Evolutionary conservation across 2,888 invertebrate genomes (phyloP).

Genomic region (Mesorhabditis sp.): DNA sequence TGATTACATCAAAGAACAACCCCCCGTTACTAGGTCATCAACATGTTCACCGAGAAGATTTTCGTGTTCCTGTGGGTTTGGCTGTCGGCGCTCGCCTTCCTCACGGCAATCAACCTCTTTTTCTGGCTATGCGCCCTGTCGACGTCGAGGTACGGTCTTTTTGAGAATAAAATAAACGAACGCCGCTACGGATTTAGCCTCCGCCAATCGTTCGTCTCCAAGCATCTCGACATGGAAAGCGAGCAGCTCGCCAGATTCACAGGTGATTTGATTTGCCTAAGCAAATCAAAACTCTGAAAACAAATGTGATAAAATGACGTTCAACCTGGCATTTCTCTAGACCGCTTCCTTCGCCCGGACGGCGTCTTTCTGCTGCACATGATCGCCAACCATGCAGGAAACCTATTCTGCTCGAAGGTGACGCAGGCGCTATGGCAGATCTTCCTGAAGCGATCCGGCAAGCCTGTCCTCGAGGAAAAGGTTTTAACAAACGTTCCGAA

Average conservation of each 20-base stretch:
- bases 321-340: conserved; percentile 32
- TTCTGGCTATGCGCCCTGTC: conserved; percentile 54
- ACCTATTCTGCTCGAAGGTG: conserved; percentile 35
- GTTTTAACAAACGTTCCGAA: neutral
- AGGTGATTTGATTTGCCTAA: conserved; percentile 10
- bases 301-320: neutral
- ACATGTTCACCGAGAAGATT: conserved; percentile 58
- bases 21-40: conserved; percentile 39
- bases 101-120: conserved; percentile 51
- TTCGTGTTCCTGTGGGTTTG: conserved; percentile 59
- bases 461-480: conserved; percentile 36
- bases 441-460: conserved; percentile 34
- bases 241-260: conserved; percentile 30
- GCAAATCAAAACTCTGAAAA: neutral
- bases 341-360: conserved; percentile 55
- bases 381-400: conserved; percentile 46
- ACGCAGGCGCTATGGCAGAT: conserved; percentile 44
- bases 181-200: neutral
- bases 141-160: neutral
- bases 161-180: neutral
- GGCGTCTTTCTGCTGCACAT: conserved; percentile 52
- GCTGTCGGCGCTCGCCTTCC: conserved; percentile 52
- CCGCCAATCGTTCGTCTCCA: conserved; percentile 29
- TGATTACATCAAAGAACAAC: conserved; percentile 20
- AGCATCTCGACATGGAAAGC: conserved; percentile 35